Percentiles rank a stretch among this genome's conserved stretches.
These are phyloP conservation scores for Xanthorhoe spadicearia DNA, from an alignment of 2,888 invertebrate genomes.

Conservation along the genomic window DNA sequence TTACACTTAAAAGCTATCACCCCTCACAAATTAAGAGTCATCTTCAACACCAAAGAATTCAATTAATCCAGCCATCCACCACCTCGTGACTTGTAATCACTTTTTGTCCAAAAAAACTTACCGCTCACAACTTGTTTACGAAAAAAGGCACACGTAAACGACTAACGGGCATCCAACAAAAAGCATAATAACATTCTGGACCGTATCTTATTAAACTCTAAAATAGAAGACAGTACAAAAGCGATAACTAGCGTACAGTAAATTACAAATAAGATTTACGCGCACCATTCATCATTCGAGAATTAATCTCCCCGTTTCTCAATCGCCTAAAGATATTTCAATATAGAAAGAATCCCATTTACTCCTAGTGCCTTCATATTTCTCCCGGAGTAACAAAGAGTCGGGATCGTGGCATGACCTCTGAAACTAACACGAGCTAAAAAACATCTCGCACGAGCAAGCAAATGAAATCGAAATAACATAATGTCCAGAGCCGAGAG, in stretches of 20 bases:
- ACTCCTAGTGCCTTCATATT: conserved; percentile 75
- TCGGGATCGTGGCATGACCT: conserved; percentile 73
- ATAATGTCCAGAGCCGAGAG: conserved; percentile 60
- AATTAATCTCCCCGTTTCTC: conserved; percentile 71
- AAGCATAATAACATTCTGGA: conserved; percentile 51
- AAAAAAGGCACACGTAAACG: conserved; percentile 58
- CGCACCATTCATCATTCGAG: conserved; percentile 71
- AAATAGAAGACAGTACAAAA: conserved; percentile 54
- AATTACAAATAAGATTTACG: conserved; percentile 75
- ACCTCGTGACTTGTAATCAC: conserved; percentile 79
- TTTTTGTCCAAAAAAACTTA: conserved; percentile 69
- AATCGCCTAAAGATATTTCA: conserved; percentile 78
- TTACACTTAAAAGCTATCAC: conserved; percentile 49
- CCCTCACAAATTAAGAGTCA: conserved; percentile 53
- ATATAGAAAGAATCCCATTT: conserved; percentile 80
- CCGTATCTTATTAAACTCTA: conserved; percentile 47
- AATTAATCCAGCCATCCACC: conserved; percentile 78
- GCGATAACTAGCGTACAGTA: conserved; percentile 70
- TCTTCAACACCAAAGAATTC: conserved; percentile 81
- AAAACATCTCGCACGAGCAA: conserved; percentile 76
- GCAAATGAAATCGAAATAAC: conserved; percentile 85
- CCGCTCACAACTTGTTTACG: conserved; percentile 57
- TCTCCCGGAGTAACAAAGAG: conserved; percentile 78
- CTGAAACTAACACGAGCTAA: conserved; percentile 66
- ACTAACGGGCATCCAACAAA: conserved; percentile 69